Base-by-base conservation (phyloP, 2,888 invertebrate species). In the Amorpha juglandis region DNA sequence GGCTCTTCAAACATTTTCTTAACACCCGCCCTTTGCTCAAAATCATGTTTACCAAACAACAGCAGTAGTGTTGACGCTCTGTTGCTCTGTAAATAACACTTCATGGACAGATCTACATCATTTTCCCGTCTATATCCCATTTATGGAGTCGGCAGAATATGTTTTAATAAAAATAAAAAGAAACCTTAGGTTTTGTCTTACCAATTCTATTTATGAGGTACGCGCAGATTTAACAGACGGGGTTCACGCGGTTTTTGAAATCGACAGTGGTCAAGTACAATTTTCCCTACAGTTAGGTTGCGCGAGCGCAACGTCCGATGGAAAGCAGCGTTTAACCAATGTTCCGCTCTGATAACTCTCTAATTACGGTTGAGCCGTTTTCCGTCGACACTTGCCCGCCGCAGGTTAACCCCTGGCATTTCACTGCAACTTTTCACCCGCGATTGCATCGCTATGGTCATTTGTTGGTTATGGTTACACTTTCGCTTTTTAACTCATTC, bases 251-350 rank as follows among this genome's bases (percentile, higher is more conserved):
- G 1, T 82, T 81, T 88, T 90, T 87, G 92, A 92, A 93, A 93
- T 91, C 91, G 92, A 92, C 90, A 93, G 92, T 93, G 92, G 91
- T 92, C 58, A 42, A 19, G 21, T 92, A 89, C 91, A 88, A 92
- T 91, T 92, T 92, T 91, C 92, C 92, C 91, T 90, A 87, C 86
- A 87, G 87, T 86, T 82, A 82, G 82, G 82, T 88, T 88, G 90
- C 89, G 88, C 90, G 85, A 83, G 88, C 90, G 90, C 92, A 91
- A 91, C 85, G 91, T 90, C 89, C 91, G 93, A 92, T 93, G 92
- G 92, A 92, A 92, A 93, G 92, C 91, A 90, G 84, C 89, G 89
- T 91, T 93, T 91, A 91, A 89, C 93, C 91, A 92, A 92, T 92
- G 92, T 91, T 91, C 84, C 85, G 92, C 91, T 92, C 93, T 92